phyloP scores from a whole-genome alignment of 2,797 vertebrate genomes.

The Echiichthys vipera region DNA sequence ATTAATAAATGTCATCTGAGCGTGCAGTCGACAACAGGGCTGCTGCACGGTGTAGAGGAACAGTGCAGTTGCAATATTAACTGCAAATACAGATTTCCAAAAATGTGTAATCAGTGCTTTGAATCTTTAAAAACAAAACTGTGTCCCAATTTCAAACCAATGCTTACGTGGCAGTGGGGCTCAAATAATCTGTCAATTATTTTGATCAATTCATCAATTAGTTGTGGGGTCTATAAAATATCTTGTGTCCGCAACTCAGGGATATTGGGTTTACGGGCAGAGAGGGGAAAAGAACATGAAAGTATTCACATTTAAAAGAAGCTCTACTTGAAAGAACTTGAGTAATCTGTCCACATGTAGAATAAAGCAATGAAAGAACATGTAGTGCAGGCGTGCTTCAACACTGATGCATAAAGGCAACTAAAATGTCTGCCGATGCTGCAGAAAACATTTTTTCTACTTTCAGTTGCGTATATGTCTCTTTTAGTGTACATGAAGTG shows the following conservation, averaged over 20 bases:
- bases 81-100: background rate
- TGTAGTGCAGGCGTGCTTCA: background rate
- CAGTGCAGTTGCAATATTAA: background rate
- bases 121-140: background rate
- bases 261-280: no score
- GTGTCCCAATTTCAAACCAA: background rate
- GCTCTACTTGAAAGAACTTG: no score
- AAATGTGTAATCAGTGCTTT: slow-evolving; percentile 24
- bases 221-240: no score
- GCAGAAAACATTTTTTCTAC: background rate
- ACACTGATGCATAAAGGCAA: background rate
- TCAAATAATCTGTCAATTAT: no score
- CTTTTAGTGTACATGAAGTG: background rate
- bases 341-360: background rate
- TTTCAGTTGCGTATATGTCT: background rate
- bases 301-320: no score
- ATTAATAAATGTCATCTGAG: background rate
- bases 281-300: no score
- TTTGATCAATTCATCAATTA: no score
- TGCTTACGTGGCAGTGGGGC: background rate
- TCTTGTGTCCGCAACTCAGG: no score
- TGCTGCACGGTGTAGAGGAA: background rate
- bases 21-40: background rate
- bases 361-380: no score
- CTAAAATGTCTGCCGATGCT: background rate